Conservation (phyloP, 2,888 invertebrate genomes). For the Dysmachus trigonus region DNA sequence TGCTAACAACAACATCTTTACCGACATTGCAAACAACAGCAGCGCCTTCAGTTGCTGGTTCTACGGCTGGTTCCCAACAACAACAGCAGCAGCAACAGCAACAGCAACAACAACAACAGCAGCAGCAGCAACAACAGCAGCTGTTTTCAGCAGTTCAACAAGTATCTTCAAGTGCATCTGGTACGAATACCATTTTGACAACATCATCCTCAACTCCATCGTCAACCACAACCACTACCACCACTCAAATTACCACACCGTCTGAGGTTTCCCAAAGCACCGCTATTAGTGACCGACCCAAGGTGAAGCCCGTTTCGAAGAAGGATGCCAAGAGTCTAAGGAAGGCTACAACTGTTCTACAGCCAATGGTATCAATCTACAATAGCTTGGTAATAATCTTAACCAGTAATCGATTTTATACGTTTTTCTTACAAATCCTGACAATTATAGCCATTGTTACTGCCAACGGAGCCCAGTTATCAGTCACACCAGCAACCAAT, state of each 20-base stretch:
- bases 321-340: constrained; percentile 80
- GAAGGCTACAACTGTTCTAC: constrained; percentile 67
- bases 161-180: constrained; percentile 44
- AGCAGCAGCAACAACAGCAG: constrained; percentile 46
- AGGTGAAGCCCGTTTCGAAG: constrained; percentile 82
- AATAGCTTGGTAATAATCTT: constrained; percentile 61
- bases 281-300: constrained; percentile 84
- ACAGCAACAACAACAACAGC: constrained; percentile 49
- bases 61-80: constrained; percentile 57
- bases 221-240: constrained; percentile 32
- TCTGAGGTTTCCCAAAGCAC: constrained; percentile 70
- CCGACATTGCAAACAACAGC: constrained; percentile 49
- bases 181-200: constrained; percentile 43
- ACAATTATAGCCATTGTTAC: constrained; percentile 50
- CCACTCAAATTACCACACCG: constrained; percentile 61
- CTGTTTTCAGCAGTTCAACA: constrained; percentile 28
- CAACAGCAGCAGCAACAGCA: constrained; percentile 43
- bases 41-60: constrained; percentile 50
- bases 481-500: constrained; percentile 50
- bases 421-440: not conserved
- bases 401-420: not conserved
- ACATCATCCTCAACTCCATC: constrained; percentile 43
- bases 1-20: constrained; percentile 45
- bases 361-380: constrained; percentile 64
- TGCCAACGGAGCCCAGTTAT: constrained; percentile 54